Evolutionary conservation across 1,140 invertebrate genomes (phyloP).

Genomic region (Seison nebaliae): DNA sequence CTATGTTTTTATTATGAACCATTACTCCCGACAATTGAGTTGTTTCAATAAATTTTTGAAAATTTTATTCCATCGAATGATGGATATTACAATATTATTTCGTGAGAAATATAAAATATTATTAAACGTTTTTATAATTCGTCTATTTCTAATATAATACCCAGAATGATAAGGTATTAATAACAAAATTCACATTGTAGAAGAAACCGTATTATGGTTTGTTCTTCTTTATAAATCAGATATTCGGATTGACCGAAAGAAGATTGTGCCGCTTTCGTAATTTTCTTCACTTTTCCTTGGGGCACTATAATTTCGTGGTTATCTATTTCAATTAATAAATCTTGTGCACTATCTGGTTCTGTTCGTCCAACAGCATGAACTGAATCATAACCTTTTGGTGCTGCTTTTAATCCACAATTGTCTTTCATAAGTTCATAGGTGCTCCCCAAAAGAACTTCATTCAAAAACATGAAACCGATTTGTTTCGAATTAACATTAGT

Average conservation of each 20-base stretch:
- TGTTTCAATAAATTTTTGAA: too few species aligned
- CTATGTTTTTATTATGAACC: too few species aligned
- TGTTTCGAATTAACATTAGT: background rate
- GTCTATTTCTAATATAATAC: too few species aligned
- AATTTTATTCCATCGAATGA: too few species aligned
- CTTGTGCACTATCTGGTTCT: constrained; percentile 27
- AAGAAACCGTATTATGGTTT: constrained; percentile 25
- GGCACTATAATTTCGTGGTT: constrained; percentile 25
- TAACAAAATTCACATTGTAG: constrained; percentile 13
- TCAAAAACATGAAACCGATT: constrained; percentile 15
- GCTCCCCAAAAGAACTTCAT: constrained; percentile 29
- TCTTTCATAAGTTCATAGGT: constrained; percentile 22
- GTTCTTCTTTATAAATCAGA: constrained; percentile 28
- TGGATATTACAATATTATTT: too few species aligned
- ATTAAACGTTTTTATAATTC: too few species aligned
- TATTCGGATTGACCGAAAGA: constrained; percentile 29
- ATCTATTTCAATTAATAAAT: constrained; percentile 20
- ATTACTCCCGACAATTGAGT: too few species aligned
- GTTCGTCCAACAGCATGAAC: constrained; percentile 25
- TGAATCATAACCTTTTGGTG: constrained; percentile 27
- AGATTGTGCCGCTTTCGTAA: constrained; percentile 16
- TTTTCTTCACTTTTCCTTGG: constrained; percentile 21
- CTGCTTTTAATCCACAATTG: constrained; percentile 18
- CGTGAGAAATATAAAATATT: too few species aligned
- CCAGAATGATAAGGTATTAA: too few species aligned